Base-by-base conservation (phyloP, 2,113 vertebrate genomes). In the Bolborhynchus lineola region DNA sequence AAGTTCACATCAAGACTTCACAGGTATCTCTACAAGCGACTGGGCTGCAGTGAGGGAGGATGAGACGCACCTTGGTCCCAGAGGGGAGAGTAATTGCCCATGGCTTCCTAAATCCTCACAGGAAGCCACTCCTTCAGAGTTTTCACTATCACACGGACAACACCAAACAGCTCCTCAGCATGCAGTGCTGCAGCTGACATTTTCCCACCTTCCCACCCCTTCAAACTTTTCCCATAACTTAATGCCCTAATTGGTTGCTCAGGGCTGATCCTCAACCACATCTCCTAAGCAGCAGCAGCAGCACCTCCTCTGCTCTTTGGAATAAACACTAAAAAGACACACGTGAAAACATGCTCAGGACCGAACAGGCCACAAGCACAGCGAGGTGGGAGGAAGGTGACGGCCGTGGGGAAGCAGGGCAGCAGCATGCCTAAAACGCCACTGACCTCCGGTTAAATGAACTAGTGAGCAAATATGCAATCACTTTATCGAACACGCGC, bases 401-500 rank as follows among this genome's bases (percentile, higher is more conserved):
- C 15, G 83, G 76, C 76, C 63, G 23, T 4, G 37, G 10, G 28
- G 31, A 42, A 67, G 42, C n/a, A 29, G 83, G 2, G 8, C 81
- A 46, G 90, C 83, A 74, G 64, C 29, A 2, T 55, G 75, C 80
- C 64, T 80, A 86, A 42, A 31, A 92, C 86, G 94, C 64, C 84
- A 80, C 9, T 81, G 79, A 97, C 83, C 93, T 76, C 53, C 2
- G 1, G 84, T 65, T 79, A 82, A 93, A 94, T 21, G 93, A 96
- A 95, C 96, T 91, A 42, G 41, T 62, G 82, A 42, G 78, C 83
- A 87, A 90, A 87, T 35, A 77, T 16, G 47, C 31, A 84, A 90
- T 71, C 86, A 16, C 87, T 83, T 83, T 79, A 91, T 82, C 91
- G 82, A 86, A 84, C 64, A 42, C 5, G 9, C 3, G 4, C 57